Evolutionary conservation across 1,140 invertebrate genomes (phyloP), one percentile per base, ranked within the genome.

Genomic region (Pseudomyrmex flavicornis): DNA sequence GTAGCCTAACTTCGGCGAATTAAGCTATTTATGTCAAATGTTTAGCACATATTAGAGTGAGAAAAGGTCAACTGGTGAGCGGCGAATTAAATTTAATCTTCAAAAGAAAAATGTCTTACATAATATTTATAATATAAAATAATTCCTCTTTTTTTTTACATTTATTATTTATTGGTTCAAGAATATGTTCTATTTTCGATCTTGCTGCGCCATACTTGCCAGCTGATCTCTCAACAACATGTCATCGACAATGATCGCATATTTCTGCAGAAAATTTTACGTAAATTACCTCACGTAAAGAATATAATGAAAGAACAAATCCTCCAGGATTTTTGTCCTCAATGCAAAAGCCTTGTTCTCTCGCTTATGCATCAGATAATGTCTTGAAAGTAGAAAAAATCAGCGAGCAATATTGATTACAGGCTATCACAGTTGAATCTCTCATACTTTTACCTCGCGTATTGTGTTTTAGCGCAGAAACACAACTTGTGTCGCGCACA

Each of bases 11-110:
- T 65, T 62, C 8, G 48, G 17, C 44, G 8, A 63, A 26, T 13
- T 35, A 13, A 48, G 58, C 74, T 86, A 86, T 80, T 84, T 84
- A 44, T 84, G 77, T 46, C n/a, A 20, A 4, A 69, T 68, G n/a
- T 70, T 66, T 59, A 46, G 22, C 15, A 22, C 52, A 46, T 20
- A 58, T 44, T 17, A n/a, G 54, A 52, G 50, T n/a, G 48, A 44
- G 2, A 9, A 76, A 65, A 62, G 17, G 13, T 65, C 66, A 50
- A 52, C 0, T 13, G 26, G 8, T 44, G 26, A 20, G 3, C 22
- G 17, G 76, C 22, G 2, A 15, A 66, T 48, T 15, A 20, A 13
- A 52, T 56, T 52, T 73, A 73, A 35, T 48, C 44, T 10, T n/a
- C 7, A 46, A 59, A 76, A 2, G 15, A 17, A 17, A 74, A 61